Evolutionary conservation across 2,888 invertebrate species (phyloP), one percentile per base, ranked within the genome.

Genomic region (Pollenia griseotomentosa): DNA sequence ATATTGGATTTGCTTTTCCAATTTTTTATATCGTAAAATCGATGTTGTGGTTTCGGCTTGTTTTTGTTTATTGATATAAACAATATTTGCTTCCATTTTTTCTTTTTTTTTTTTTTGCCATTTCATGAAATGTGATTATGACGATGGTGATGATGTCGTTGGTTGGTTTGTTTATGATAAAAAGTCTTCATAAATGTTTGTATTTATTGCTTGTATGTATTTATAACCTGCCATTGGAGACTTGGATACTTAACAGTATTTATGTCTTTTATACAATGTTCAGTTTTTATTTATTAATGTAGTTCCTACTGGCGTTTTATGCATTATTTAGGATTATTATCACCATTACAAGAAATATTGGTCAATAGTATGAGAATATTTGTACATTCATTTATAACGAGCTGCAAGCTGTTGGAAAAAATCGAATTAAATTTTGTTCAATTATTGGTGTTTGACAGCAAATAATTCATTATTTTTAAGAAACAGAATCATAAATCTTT

Each of bases 381-480:
- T 42, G 19, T 78, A 55, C 5, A 10, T 19, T 10, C 19, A 48
- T 46, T 4, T 66, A 48, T 33, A 33, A 33, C 33, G 9, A 33
- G 46, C 16, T 53, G 14, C 6, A 48, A 61, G 51, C 61, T 63
- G 46, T 6, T 33, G 16, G 33, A 73, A 40, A 10, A 14, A 12
- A 16, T 16, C 40, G 40, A 42, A 53, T 16, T 61, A 79, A 44
- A 9, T 61, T 79, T 80, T 53, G 42, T 63, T 80, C 51, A 71
- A 63, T 71, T 80, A 71, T 71, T 63, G 63, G 53, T 33, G 53
- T 80, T 63, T 71, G 53, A 71, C 53, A 80, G 71, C 44, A 63
- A 33, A 71, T 71, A 63, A 80, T 71, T 80, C 53, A 80, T 63
- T 63, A 80, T 71, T 23, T 61, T 53, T 63, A 23, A 5, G 53